Percentiles rank a stretch among this genome's conserved stretches.
Evolutionary conservation across 2,888 invertebrate genomes (phyloP).

Genomic region (Xylota segnis): DNA sequence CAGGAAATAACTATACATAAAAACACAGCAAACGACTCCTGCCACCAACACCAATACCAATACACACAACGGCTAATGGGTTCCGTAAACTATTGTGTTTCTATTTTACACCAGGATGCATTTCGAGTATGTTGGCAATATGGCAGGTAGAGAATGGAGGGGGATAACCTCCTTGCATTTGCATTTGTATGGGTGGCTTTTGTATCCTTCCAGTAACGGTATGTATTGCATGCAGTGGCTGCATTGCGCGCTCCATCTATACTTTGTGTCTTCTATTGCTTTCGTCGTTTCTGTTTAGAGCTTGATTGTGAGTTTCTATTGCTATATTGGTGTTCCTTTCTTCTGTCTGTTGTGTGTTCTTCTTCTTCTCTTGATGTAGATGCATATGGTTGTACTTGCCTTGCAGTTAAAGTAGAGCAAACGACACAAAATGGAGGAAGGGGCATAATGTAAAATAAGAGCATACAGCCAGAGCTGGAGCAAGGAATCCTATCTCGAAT

Average conservation of each 20-base stretch:
- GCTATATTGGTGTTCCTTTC: conserved; percentile 34
- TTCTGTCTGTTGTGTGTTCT: background rate
- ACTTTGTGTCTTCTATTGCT: conserved; percentile 16
- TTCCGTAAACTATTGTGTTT: conserved; percentile 16
- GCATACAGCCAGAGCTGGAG: too few relatives aligned
- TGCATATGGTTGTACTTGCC: conserved; percentile 27
- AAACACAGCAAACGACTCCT: background rate
- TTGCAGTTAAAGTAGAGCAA: conserved; percentile 9
- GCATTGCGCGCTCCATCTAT: conserved; percentile 2
- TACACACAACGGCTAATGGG: background rate
- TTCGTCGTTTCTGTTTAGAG: conserved; percentile 8
- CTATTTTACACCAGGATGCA: conserved; percentile 13
- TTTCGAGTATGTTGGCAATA: background rate
- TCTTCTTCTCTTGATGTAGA: conserved; percentile 8
- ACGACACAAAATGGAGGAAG: background rate
- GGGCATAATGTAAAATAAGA: conserved; percentile 6
- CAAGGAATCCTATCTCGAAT: background rate
- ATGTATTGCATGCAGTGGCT: conserved; percentile 13
- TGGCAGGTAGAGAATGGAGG: background rate
- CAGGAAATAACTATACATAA: conserved; percentile 35
- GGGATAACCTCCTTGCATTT: background rate
- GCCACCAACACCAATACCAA: background rate
- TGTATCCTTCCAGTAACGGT: conserved; percentile 11
- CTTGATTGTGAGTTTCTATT: conserved; percentile 24
- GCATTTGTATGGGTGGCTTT: conserved; percentile 32